Conservation (phyloP, 2,113 vertebrate genomes). For the Dicrurus megarhynchus region DNA sequence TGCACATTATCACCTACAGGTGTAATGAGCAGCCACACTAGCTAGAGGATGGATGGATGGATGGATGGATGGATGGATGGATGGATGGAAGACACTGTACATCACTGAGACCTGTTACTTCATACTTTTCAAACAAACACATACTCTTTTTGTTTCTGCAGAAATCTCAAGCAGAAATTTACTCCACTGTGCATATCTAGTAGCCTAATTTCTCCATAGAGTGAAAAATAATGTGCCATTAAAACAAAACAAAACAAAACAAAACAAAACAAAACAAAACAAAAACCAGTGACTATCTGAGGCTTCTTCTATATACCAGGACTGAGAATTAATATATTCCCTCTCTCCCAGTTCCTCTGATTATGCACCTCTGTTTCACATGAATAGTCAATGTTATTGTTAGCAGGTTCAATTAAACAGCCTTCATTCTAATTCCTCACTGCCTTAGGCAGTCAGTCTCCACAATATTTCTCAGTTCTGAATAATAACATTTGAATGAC, state of each 20-base stretch:
- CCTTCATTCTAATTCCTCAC: background rate
- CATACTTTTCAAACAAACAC: background rate
- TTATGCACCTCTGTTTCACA: slow-evolving; percentile 1
- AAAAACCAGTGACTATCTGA: background rate
- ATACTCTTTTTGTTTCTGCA: background rate
- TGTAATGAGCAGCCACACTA: background rate
- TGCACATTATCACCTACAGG: background rate
- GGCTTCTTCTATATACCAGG: background rate
- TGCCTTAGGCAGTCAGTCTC: background rate
- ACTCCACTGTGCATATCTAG: background rate
- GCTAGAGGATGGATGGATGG: background rate
- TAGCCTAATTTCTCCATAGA: background rate
- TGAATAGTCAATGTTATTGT: background rate
- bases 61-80: background rate
- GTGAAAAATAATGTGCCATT: background rate
- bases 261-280: no score
- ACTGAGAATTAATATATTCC: background rate
- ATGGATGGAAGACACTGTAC: background rate
- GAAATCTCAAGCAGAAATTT: background rate
- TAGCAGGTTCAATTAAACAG: slow-evolving; percentile 37
- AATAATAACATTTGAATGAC: background rate
- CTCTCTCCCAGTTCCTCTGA: background rate
- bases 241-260: background rate
- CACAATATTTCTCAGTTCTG: background rate
- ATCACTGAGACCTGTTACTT: background rate